Evolutionary conservation across 2,888 invertebrate genomes (phyloP).

Genomic region (Tenodera sinensis): DNA sequence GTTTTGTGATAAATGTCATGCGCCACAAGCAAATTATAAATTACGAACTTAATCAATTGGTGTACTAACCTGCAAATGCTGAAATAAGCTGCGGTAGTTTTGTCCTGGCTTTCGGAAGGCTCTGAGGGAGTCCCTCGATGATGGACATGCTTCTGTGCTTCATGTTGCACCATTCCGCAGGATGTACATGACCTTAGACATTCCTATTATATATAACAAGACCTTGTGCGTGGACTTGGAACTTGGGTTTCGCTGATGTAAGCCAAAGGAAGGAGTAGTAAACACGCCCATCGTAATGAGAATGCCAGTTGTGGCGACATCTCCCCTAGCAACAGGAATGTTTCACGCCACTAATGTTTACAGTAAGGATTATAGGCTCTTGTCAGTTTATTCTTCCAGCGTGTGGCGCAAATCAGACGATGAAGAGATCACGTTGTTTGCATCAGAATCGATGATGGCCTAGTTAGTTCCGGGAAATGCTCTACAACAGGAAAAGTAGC

Average conservation of each 20-base stretch:
- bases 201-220: neutral
- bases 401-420: neutral
- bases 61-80: neutral
- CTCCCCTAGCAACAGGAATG: neutral
- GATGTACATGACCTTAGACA: neutral
- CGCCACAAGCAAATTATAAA: too few species aligned
- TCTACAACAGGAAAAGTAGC: neutral
- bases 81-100: neutral
- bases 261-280: neutral
- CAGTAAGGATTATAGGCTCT: neutral
- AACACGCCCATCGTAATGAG: neutral
- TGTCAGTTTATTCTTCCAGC: neutral
- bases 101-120: neutral
- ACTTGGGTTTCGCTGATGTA: neutral
- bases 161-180: neutral
- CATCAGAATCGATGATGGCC: neutral
- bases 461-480: neutral
- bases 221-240: neutral
- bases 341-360: neutral
- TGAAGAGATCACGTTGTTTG: neutral
- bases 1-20: too few species aligned
- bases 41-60: too few species aligned
- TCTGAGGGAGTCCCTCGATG: neutral
- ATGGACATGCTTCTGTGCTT: neutral
- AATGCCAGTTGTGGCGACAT: neutral